Conservation (phyloP, 2,888 invertebrate species). For the Agrochola circellaris region DNA sequence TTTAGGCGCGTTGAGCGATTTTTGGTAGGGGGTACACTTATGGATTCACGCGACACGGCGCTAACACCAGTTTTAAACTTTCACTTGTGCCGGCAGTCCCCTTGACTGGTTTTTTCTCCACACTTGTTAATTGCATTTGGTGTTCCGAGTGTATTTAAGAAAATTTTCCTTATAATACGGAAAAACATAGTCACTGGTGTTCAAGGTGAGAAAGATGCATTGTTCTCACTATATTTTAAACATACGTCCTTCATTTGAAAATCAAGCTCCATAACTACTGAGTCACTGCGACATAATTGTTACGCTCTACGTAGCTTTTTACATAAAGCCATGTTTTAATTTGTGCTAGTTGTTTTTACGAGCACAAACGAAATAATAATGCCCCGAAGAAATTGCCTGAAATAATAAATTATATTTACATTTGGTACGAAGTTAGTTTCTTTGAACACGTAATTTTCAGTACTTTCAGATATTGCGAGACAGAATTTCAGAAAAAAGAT, state of each 20-base stretch:
- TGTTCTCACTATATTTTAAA: too few relatives aligned
- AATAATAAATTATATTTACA: conserved; percentile 31
- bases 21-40: too few relatives aligned
- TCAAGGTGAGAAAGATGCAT: too few relatives aligned
- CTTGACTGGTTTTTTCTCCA: too few relatives aligned
- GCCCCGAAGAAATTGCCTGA: conserved; percentile 26
- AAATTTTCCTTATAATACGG: not conserved
- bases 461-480: not conserved
- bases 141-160: not conserved
- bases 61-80: too few relatives aligned
- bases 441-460: conserved; percentile 2
- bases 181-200: not conserved
- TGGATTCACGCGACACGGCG: too few relatives aligned
- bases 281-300: not conserved
- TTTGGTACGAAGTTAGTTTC: conserved; percentile 16
- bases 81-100: too few relatives aligned
- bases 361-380: conserved; percentile 37
- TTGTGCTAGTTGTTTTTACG: conserved; percentile 19
- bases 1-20: too few relatives aligned
- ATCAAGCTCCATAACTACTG: not conserved
- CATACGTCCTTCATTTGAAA: too few relatives aligned
- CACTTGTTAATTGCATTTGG: not conserved
- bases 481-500: not conserved
- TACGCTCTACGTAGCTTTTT: not conserved
- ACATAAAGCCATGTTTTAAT: conserved; percentile 16